Base-by-base conservation (phyloP, 2,888 invertebrate genomes). In the Thyatira batis region DNA sequence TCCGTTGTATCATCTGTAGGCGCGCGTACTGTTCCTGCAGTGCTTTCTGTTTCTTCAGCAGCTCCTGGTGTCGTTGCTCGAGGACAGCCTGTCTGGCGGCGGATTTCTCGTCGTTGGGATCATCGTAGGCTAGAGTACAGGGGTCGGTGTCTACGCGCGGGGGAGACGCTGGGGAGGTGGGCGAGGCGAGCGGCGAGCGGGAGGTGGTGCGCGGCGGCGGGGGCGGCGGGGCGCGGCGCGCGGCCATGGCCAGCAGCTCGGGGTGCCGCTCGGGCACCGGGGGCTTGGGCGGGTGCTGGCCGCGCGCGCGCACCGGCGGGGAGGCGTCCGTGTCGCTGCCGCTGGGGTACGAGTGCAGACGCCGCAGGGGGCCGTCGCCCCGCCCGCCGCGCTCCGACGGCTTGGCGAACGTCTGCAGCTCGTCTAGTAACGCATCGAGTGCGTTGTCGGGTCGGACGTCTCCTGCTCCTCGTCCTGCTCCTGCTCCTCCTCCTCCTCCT, bases 341-440 rank as follows among this genome's bases (percentile, higher is more conserved):
- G 77, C 96, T 97, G 4, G 97, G 97, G 85, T 97, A 97, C 5
- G 97, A 97, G 83, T 95, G 97, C 67, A 97, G 91, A 45, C 97
- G 94, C 13, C 96, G 93, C 67, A 97, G 89, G 13, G 95, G 93
- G 11, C 93, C 93, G 45, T 92, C 86, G 28, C 73, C 76, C 46
- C 82, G 73, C 50, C 58, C 72, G 57, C 73, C 71, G 51, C 78
- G 76, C 65, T 76, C 76, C 55, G 78, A 64, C 50, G 97, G 97
- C 82, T 95, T 95, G 53, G 97, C 95, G 87, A 97, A 97, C 28
- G 97, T 97, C 89, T 97, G 97, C 65, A 97, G 93, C 88, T 98
- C 97, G 87, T 97, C 97, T 96, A 98, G 92, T 95, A 98, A 91
- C 95, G 97, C 97, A 95, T 98, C 98, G 96, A 98, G 97, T 95